Evolutionary conservation across 2,888 invertebrate genomes (phyloP), one percentile per base, ranked within the genome.

Genomic region (Aspidapion aeneum): DNA sequence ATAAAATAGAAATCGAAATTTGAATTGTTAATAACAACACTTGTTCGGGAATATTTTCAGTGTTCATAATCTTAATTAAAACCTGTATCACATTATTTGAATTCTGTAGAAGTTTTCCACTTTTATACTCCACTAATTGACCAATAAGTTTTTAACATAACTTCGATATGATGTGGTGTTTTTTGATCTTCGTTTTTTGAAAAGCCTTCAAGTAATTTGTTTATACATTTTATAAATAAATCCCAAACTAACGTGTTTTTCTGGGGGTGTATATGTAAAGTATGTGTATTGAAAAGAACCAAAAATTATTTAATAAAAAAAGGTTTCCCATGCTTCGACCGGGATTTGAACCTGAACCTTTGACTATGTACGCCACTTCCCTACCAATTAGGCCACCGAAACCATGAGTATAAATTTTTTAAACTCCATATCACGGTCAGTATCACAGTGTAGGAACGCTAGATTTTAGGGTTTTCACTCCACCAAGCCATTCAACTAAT

Each of bases 211-310:
- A 60, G 51, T 20, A 71, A 58, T 58, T 77, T 66, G 21, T 80
- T 74, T 1, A 82, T 70, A 12, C 76, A 76, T 61, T 76, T 78
- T 59, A 79, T 82, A 21, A 82, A 72, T 18, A 82, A 82, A 9
- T 79, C 79, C 93, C 93, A 94, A 63, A 93, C 85, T 12, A 88
- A 72, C 2, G 80, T 78, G 74, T 85, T 85, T 72, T 90, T 88
- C 69, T 88, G 85, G 1, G 85, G 82, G 58, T 85, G 79, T 67
- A 93, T 85, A 67, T 82, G 83, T 60, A 82, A 81, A 22, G 90
- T n/a, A n/a, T n/a, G n/a, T n/a, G n/a, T n/a, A n/a, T n/a, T n/a
- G n/a, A n/a, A n/a, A n/a, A n/a, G n/a, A n/a, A n/a, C n/a, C n/a
- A n/a, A n/a, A n/a, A n/a, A n/a, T n/a, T n/a, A n/a, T n/a, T n/a